A percentile compares a stretch with the other conserved stretches of the same genome.
These are phyloP conservation scores for Pogonomyrmex californicus DNA, from an alignment of 1,140 invertebrate genomes.

Conservation along the genomic window DNA sequence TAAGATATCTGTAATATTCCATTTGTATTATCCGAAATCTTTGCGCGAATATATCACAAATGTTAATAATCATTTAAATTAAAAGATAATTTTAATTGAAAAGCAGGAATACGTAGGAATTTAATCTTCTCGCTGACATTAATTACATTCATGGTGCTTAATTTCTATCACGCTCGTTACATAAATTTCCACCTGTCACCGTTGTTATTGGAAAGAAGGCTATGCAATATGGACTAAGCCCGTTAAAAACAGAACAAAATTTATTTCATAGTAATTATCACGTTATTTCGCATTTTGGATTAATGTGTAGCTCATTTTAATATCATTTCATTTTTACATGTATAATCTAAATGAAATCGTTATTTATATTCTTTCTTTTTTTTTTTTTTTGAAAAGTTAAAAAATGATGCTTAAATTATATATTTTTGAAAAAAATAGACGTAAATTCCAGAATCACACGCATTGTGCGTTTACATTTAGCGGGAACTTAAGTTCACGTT, in stretches of 20 bases:
- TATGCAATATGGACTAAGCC: not conserved
- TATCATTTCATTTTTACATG: not conserved
- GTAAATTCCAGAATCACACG: not conserved
- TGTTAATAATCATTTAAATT: not conserved
- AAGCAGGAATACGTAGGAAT: constrained; percentile 6
- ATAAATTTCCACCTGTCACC: constrained; percentile 15
- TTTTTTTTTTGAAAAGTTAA: not conserved
- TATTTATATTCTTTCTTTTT: not conserved
- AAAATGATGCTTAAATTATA: not conserved
- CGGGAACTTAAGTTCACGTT: constrained; percentile 35
- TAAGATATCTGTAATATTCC: constrained; percentile 21
- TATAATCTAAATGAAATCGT: not conserved
- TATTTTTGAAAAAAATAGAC: not conserved
- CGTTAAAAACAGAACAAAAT: constrained; percentile 13
- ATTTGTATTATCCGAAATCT: not conserved
- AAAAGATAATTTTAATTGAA: constrained; percentile 38
- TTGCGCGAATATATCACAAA: constrained; percentile 10
- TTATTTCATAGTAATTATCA: constrained; percentile 12
- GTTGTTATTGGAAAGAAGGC: not conserved
- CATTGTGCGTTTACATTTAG: not conserved
- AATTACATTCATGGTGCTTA: constrained; percentile 24
- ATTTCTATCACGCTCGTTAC: constrained; percentile 8
- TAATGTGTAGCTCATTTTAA: not conserved
- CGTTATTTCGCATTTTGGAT: not conserved
- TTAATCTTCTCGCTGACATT: constrained; percentile 19